Evolutionary conservation across 2,113 vertebrate genomes (phyloP).

Genomic region (Bostrychus sinensis): DNA sequence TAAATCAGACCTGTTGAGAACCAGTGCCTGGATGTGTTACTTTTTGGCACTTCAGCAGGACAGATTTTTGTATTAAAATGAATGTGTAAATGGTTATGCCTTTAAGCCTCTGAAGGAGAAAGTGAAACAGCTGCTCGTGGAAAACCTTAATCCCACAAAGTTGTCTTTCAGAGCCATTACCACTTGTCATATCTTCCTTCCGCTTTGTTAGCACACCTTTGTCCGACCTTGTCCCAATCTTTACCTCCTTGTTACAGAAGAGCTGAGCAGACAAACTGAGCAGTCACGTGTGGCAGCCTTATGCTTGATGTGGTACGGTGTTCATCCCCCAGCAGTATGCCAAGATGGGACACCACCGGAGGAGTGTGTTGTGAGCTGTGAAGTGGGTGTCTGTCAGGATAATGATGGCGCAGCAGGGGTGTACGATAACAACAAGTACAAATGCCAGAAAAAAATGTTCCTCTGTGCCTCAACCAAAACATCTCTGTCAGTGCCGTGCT

Average conservation of each 20-base stretch:
- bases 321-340: conserved; percentile 42
- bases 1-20: too few relatives aligned
- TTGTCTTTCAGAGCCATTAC: not conserved
- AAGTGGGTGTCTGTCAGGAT: conserved; percentile 64
- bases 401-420: conserved; percentile 41
- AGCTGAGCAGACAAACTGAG: conserved; percentile 52
- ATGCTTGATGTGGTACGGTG: conserved; percentile 24
- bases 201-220: conserved; percentile 5
- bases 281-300: conserved; percentile 29
- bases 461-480: conserved; percentile 19
- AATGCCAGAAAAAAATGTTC: conserved; percentile 15
- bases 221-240: conserved; percentile 4
- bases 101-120: not conserved
- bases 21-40: too few relatives aligned
- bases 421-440: conserved; percentile 37
- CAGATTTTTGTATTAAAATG: not conserved
- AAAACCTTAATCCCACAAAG: not conserved
- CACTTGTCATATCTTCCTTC: not conserved
- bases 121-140: not conserved
- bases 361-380: conserved; percentile 57
- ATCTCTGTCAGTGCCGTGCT: conserved; percentile 29
- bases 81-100: too few relatives aligned
- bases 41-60: too few relatives aligned
- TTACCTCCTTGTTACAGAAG: conserved; percentile 20
- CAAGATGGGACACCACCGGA: conserved; percentile 31